Conservation (phyloP, 2,113 vertebrate species). For the Sminthopsis crassicaudata region DNA sequence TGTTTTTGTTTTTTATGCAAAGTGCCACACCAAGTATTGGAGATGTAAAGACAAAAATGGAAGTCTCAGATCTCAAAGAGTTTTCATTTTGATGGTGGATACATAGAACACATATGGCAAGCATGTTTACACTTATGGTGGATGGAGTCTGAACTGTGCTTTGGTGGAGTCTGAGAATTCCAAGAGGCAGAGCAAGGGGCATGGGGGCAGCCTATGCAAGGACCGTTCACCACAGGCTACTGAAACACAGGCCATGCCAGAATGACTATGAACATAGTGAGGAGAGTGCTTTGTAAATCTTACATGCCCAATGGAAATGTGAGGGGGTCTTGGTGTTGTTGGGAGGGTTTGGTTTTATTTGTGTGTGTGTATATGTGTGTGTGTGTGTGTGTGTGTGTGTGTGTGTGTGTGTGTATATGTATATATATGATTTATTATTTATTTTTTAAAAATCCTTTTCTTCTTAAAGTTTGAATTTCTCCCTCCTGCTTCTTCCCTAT, state of each 20-base stretch:
- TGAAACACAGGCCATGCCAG: not conserved
- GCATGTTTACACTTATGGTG: not conserved
- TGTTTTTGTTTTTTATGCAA: no score
- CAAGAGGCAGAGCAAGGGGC: not conserved
- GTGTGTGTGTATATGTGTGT: not conserved
- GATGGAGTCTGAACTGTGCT: not conserved
- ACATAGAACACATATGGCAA: not conserved
- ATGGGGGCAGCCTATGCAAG: not conserved
- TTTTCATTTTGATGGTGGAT: not conserved
- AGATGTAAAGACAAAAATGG: not conserved
- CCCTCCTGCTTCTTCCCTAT: not conserved
- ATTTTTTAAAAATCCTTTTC: not conserved
- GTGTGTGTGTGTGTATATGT: no score
- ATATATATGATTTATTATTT: not conserved
- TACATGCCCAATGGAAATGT: not conserved
- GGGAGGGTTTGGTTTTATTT: not conserved
- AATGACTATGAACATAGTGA: not conserved
- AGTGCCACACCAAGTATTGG: not conserved
- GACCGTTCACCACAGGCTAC: not conserved
- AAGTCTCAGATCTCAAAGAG: not conserved
- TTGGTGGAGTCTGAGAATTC: not conserved
- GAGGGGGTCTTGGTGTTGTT: not conserved
- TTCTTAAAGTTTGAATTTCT: not conserved
- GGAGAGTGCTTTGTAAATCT: not conserved
- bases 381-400: no score